Percentiles rank a stretch among this genome's conserved stretches.
Conservation (phyloP, 1,140 invertebrate species). For the Octopus sinensis region DNA sequence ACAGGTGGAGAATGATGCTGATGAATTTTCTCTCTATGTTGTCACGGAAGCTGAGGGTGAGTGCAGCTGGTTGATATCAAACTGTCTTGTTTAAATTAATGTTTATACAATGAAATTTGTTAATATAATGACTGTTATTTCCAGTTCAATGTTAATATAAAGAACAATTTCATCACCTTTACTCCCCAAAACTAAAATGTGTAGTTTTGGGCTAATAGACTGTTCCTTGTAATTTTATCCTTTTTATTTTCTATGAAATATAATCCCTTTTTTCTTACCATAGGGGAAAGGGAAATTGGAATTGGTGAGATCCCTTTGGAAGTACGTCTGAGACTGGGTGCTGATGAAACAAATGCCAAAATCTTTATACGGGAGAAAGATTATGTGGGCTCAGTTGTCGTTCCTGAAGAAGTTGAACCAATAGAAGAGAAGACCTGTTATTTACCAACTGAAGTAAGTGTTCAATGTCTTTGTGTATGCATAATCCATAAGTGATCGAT, state of each 20-base stretch:
- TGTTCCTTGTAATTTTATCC: no score
- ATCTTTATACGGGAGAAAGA: conserved; percentile 77
- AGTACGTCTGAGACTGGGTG: conserved; percentile 73
- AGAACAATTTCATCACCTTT: no score
- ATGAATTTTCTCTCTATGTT: conserved; percentile 79
- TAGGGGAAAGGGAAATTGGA: conserved; percentile 72
- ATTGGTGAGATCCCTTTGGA: conserved; percentile 78
- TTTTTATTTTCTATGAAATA: no score
- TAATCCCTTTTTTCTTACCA: no score
- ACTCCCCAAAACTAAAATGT: no score
- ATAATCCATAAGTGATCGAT: no score
- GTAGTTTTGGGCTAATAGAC: no score
- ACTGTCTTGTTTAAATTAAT: not conserved
- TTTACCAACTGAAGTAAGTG: not conserved
- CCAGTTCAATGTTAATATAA: no score
- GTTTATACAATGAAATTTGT: no score
- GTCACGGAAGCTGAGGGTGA: conserved; percentile 79
- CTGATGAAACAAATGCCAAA: conserved; percentile 77
- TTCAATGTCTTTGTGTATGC: not conserved
- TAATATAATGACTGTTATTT: no score
- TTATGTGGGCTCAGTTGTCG: conserved; percentile 49
- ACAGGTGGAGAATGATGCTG: conserved; percentile 68
- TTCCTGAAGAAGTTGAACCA: conserved; percentile 6
- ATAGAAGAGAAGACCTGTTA: not conserved
- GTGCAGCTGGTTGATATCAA: conserved; percentile 25